Evolutionary conservation across 1,140 invertebrate species (phyloP).

Genomic region (Anastatus disparis): DNA sequence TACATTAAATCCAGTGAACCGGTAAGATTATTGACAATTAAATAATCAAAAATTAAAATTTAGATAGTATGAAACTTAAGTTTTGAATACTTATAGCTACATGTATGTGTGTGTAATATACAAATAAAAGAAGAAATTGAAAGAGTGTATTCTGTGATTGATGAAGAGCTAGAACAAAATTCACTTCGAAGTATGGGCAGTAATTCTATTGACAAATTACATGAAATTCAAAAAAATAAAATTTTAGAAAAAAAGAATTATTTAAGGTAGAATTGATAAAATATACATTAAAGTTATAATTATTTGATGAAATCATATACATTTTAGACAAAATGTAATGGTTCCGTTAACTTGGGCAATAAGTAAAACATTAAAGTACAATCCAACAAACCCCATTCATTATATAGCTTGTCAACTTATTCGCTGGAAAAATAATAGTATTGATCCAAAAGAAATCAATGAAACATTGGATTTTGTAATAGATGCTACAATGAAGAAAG

Average conservation of each 20-base stretch:
- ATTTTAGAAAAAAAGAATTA: conserved; percentile 42
- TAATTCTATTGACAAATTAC: too few species aligned
- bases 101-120: too few species aligned
- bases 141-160: too few species aligned
- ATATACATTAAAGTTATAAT: conserved; percentile 14
- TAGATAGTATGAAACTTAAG: too few species aligned
- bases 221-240: neutral
- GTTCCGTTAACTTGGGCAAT: conserved; percentile 50
- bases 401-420: conserved; percentile 47
- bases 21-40: too few species aligned
- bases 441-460: conserved; percentile 5
- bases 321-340: conserved; percentile 47
- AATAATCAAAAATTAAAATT: too few species aligned
- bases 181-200: too few species aligned
- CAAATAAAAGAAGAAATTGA: too few species aligned
- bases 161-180: too few species aligned
- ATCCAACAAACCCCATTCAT: conserved; percentile 46
- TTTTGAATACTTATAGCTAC: too few species aligned
- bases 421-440: conserved; percentile 44
- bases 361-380: conserved; percentile 41
- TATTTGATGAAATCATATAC: conserved; percentile 41
- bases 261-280: conserved; percentile 42
- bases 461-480: conserved; percentile 2
- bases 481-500: neutral
- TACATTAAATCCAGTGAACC: too few species aligned